Conservation (phyloP, 35 echinoderm and acorn worm species). For the Ptychodera flava region DNA sequence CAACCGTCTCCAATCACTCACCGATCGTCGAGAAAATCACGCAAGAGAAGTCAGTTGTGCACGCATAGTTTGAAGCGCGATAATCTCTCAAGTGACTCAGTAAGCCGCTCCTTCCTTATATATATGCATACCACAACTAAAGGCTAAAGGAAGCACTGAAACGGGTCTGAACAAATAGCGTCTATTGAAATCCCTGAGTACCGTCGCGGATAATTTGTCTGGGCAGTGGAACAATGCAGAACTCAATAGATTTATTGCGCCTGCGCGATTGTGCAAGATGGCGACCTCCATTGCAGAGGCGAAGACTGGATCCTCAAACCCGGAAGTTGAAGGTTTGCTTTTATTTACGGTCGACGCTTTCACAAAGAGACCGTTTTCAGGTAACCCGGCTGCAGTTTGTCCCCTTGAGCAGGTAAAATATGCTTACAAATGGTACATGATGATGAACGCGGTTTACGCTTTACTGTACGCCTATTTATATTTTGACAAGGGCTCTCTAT, state of each 20-base stretch:
- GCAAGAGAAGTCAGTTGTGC: too few relatives aligned
- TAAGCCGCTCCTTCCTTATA: background rate
- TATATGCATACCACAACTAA: background rate
- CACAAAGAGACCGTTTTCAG: background rate
- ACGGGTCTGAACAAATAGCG: background rate
- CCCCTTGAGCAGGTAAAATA: background rate
- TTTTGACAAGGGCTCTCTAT: too few relatives aligned
- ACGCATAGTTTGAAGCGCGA: too few relatives aligned
- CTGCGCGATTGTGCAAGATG: background rate
- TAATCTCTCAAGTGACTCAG: too few relatives aligned
- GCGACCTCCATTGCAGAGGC: background rate
- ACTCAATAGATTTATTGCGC: background rate
- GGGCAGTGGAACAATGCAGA: too few relatives aligned
- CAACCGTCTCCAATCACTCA: too few relatives aligned
- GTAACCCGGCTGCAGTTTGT: background rate
- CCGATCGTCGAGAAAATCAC: too few relatives aligned
- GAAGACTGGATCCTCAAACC: background rate
- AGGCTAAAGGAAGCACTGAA: background rate
- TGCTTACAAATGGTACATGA: too few relatives aligned
- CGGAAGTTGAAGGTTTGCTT: background rate
- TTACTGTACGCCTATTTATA: too few relatives aligned
- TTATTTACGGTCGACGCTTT: background rate
- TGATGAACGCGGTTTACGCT: too few relatives aligned
- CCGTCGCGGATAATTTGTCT: too few relatives aligned
- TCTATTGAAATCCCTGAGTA: too few relatives aligned